Evolutionary conservation across 2,888 invertebrate genomes (phyloP).

Genomic region (Sepioteuthis lessoniana): DNA sequence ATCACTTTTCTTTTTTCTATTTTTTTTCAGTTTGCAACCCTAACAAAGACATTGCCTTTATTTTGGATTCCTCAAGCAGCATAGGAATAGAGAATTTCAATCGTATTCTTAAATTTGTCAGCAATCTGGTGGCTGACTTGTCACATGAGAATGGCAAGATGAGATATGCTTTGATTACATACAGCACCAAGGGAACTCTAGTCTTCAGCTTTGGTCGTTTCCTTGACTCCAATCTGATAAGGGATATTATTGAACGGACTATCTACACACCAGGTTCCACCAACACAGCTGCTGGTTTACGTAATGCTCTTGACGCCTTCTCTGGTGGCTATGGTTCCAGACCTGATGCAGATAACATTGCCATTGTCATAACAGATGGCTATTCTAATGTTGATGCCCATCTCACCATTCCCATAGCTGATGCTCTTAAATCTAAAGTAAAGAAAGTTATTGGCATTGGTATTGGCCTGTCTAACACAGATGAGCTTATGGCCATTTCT

Average conservation of each 20-base stretch:
- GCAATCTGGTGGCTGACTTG: slow-evolving; percentile 59
- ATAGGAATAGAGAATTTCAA: slow-evolving; percentile 63
- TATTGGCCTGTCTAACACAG: slow-evolving; percentile 58
- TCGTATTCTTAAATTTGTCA: slow-evolving; percentile 59
- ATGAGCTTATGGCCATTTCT: slow-evolving; percentile 62
- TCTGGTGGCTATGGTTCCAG: slow-evolving; percentile 59
- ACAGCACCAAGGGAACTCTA: slow-evolving; percentile 62
- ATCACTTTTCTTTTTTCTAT: background rate
- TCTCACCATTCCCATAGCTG: slow-evolving; percentile 65
- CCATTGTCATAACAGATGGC: slow-evolving; percentile 69
- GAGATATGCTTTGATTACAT: slow-evolving; percentile 65
- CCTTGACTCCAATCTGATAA: slow-evolving; percentile 53
- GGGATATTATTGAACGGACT: slow-evolving; percentile 59
- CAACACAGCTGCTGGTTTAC: slow-evolving; percentile 66
- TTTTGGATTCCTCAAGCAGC: slow-evolving; percentile 67
- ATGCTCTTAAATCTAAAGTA: slow-evolving; percentile 61
- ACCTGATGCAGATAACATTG: slow-evolving; percentile 60
- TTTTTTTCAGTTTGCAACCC: slow-evolving; percentile 59
- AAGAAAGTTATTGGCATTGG: slow-evolving; percentile 66
- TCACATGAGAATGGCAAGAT: slow-evolving; percentile 59
- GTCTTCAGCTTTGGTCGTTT: slow-evolving; percentile 66
- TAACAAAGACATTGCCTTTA: slow-evolving; percentile 65
- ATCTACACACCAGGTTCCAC: slow-evolving; percentile 66
- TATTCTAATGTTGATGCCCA: slow-evolving; percentile 65
- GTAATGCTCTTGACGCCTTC: slow-evolving; percentile 59